A percentile compares a stretch with the other conserved stretches of the same genome.
Conservation (phyloP, 2,888 invertebrate species). For the Drosophila melanosoma region DNA sequence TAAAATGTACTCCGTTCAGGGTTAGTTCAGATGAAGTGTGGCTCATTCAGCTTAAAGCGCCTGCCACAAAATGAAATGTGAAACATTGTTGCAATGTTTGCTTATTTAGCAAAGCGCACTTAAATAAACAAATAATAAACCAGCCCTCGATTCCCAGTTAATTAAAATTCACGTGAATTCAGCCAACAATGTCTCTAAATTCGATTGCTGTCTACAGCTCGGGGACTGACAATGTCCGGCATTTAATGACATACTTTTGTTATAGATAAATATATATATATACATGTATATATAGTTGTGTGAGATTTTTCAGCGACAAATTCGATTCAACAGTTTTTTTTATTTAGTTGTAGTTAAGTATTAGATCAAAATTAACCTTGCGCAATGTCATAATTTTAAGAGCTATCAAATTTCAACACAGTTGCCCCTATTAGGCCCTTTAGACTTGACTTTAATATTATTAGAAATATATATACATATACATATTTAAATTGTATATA, state of each 20-base stretch:
- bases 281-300: background rate
- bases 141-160: background rate
- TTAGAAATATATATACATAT: background rate
- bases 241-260: background rate
- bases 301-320: background rate
- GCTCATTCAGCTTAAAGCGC: background rate
- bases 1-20: background rate
- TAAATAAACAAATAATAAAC: conserved; percentile 10
- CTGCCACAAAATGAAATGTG: background rate
- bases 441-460: background rate
- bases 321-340: background rate
- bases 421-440: background rate
- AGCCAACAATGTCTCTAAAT: conserved; percentile 2
- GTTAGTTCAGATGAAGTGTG: background rate
- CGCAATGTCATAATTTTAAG: background rate
- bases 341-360: background rate
- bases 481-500: background rate
- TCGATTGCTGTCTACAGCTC: background rate
- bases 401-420: background rate
- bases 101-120: background rate
- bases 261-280: background rate
- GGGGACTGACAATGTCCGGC: background rate
- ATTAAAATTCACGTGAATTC: conserved; percentile 1
- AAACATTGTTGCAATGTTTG: background rate
- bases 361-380: background rate